Evolutionary conservation across 2,888 invertebrate genomes (phyloP).

Genomic region (Odontothrips loti): DNA sequence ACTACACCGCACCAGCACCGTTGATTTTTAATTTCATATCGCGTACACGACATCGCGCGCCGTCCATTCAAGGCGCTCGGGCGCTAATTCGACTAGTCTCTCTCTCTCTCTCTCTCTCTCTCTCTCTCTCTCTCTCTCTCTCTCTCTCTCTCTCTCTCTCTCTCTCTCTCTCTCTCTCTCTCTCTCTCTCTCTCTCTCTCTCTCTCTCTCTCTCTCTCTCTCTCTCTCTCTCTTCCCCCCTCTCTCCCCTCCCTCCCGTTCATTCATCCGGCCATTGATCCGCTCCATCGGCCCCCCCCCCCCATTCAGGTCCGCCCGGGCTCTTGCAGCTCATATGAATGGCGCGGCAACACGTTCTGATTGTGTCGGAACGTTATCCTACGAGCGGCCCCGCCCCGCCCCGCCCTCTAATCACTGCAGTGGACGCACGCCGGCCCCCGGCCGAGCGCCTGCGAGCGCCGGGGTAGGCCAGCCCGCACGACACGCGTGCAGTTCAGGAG

Average conservation of each 20-base stretch:
- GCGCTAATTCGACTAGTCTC: too few species aligned
- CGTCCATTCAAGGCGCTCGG: too few species aligned
- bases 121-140: too few species aligned
- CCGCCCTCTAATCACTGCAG: background rate
- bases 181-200: background rate
- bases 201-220: background rate
- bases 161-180: background rate
- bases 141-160: too few species aligned
- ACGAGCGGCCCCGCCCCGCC: background rate
- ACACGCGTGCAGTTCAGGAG: background rate
- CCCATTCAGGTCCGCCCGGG: too few species aligned
- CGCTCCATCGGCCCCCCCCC: background rate
- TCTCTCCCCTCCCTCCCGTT: background rate
- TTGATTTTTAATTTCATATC: too few species aligned
- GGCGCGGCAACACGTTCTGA: too few species aligned
- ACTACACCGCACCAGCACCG: too few species aligned
- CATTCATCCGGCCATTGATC: background rate
- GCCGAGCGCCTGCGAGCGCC: background rate
- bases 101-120: too few species aligned
- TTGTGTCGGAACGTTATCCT: background rate
- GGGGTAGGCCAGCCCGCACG: background rate
- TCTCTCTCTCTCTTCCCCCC: background rate
- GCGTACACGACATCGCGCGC: too few species aligned
- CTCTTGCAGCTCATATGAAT: too few species aligned
- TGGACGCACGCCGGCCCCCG: background rate